phyloP scores from a whole-genome alignment of 2,113 vertebrate genomes.

The Zapus hudsonius region DNA sequence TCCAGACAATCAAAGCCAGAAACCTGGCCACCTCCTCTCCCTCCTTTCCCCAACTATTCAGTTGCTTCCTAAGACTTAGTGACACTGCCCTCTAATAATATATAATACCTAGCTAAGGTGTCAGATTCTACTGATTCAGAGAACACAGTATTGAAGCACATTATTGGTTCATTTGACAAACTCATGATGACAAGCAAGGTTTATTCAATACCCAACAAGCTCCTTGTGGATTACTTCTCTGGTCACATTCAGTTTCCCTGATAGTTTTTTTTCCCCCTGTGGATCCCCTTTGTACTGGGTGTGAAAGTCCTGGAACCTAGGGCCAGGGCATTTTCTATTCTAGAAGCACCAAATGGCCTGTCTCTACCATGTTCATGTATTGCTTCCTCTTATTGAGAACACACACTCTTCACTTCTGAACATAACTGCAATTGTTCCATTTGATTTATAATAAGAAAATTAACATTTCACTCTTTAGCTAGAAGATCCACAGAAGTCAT shows the following conservation, averaged over 20 bases:
- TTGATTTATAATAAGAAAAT: constrained; percentile 49
- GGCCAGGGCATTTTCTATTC: neutral
- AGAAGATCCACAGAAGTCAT: neutral
- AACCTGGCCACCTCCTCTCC: neutral
- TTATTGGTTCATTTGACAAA: neutral
- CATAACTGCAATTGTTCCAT: constrained; percentile 30
- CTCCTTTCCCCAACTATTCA: neutral
- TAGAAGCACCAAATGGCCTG: neutral
- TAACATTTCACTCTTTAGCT: constrained; percentile 41
- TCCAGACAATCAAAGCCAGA: neutral
- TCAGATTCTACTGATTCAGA: neutral
- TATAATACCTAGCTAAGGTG: neutral
- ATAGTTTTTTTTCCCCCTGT: neutral
- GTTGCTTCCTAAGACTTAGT: neutral
- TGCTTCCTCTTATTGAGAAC: constrained; percentile 32
- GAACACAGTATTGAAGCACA: neutral
- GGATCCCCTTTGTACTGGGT: neutral
- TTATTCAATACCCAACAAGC: neutral
- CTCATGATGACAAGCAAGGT: neutral
- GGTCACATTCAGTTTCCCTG: neutral
- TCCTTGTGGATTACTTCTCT: neutral
- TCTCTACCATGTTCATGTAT: constrained; percentile 18
- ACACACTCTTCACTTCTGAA: constrained; percentile 39
- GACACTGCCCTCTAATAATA: neutral
- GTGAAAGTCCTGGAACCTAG: neutral